Base-by-base conservation (phyloP, 2,888 invertebrate genomes). In the Syritta pipiens region DNA sequence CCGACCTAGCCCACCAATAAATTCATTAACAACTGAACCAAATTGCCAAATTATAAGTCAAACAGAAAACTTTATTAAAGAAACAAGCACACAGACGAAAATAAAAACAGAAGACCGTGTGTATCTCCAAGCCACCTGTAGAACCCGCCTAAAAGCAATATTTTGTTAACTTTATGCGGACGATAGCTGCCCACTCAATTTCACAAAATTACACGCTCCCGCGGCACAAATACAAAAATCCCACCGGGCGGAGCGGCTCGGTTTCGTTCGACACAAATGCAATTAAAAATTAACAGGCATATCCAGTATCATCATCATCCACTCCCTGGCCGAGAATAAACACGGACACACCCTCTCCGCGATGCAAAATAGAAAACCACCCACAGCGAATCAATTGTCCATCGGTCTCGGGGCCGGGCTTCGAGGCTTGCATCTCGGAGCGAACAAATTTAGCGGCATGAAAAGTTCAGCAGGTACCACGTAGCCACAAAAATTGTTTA, bases 271-370 rank as follows among this genome's bases (percentile, higher is more conserved):
- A 59, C 35, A 24, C 28, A 51, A 74, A 67, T 67, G 53, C 32
- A 75, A 75, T 75, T 62, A 75, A 68, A 68, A 68, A 53, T 48
- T 40, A 63, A 57, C 57, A 57, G n/a, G 28, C 48, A 20, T 20
- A 32, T 49, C 30, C 44, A 62, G 53, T 59, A 40, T 9, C 55
- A 57, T 32, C 46, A 37, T 37, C 32, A 46, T 69, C 59, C 59
- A 67, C 74, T 53, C 67, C 67, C 26, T 42, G 17, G 51, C 26
- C 28, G 22, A 6, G 20, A 24, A 74, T 46, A 67, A 28, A 55
- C 4, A 62, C 28, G 7, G 5, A 30, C 14, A 46, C 30, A 67
- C 44, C 19, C 19, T 40, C 9, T n/a, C 3, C 17, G 14, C 32
- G n/a, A 2, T 5, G 20, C 4, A 48, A 9, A 48, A 57, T 37